A percentile compares a stretch with the other conserved stretches of the same genome.
These are phyloP conservation scores for Drosophila seguyi DNA, from an alignment of 1,140 invertebrate species.

Conservation along the genomic window DNA sequence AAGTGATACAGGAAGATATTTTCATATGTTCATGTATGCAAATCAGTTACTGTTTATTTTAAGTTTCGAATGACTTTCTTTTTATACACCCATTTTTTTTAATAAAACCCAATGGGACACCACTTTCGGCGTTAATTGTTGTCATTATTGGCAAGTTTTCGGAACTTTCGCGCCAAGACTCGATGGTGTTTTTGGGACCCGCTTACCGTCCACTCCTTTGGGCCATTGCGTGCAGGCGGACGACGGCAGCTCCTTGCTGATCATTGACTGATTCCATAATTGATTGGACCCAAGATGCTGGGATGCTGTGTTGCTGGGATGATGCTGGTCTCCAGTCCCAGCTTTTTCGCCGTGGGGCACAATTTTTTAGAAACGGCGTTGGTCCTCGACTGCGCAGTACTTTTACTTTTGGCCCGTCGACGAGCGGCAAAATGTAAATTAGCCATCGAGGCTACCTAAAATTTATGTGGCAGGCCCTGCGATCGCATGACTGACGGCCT, in stretches of 20 bases:
- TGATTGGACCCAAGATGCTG: constrained; percentile 56
- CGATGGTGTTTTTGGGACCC: not conserved
- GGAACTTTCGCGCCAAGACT: constrained; percentile 45
- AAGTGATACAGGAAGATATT: not conserved
- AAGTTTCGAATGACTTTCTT: not conserved
- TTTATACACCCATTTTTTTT: not conserved
- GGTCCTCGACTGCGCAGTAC: constrained; percentile 39
- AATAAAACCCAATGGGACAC: constrained; percentile 22
- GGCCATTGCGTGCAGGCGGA: constrained; percentile 61
- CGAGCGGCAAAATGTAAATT: constrained; percentile 76
- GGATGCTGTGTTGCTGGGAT: constrained; percentile 1
- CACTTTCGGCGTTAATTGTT: constrained; percentile 59
- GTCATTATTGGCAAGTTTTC: constrained; percentile 63
- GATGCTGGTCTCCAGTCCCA: constrained; percentile 1
- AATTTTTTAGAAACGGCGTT: constrained; percentile 72
- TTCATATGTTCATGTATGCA: not conserved
- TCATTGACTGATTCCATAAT: constrained; percentile 79
- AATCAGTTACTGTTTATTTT: not conserved
- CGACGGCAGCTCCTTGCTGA: constrained; percentile 66
- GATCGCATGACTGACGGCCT: constrained; percentile 80
- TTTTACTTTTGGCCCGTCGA: constrained; percentile 63
- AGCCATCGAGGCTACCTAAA: constrained; percentile 46
- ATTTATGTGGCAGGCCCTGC: constrained; percentile 62
- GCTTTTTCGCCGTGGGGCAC: constrained; percentile 51
- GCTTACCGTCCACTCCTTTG: constrained; percentile 20